A percentile compares a stretch with the other conserved stretches of the same genome.
Conservation (phyloP, 2,888 invertebrate genomes). For the Drosophila siamana region DNA sequence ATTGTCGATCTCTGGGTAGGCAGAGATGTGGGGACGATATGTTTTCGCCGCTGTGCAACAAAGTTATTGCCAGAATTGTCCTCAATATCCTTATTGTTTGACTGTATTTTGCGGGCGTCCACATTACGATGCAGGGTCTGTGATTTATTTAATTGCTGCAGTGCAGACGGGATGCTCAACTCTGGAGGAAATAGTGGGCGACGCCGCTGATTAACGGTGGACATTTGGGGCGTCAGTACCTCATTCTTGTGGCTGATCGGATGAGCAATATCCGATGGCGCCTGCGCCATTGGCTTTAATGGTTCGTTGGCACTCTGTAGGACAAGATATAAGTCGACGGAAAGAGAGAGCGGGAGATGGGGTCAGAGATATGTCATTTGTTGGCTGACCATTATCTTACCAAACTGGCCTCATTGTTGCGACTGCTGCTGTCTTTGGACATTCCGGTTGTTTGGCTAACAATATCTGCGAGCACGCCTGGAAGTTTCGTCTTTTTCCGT, state of each 20-base stretch:
- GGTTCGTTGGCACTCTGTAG: conserved; percentile 82
- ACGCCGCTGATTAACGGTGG: conserved; percentile 45
- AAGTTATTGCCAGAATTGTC: conserved; percentile 85
- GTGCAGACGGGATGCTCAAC: conserved; percentile 4
- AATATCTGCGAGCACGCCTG: conserved; percentile 75
- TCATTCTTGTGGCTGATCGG: conserved; percentile 83
- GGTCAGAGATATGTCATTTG: conserved; percentile 16
- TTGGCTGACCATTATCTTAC: conserved; percentile 60
- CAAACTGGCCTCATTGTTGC: conserved; percentile 74
- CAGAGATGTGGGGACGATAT: conserved; percentile 83
- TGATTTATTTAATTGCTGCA: conserved; percentile 72
- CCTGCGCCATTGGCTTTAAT: conserved; percentile 72
- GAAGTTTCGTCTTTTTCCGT: conserved; percentile 90
- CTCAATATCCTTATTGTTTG: conserved; percentile 85
- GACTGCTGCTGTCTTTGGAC: conserved; percentile 76
- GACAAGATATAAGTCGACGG: background rate
- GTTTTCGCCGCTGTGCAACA: conserved; percentile 83
- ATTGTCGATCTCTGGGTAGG: conserved; percentile 84
- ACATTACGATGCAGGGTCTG: conserved; percentile 80
- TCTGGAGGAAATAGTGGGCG: conserved; percentile 30
- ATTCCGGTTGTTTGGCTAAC: conserved; percentile 84
- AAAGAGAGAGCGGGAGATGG: background rate
- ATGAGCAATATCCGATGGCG: conserved; percentile 71
- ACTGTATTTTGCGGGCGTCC: conserved; percentile 85
- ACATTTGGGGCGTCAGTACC: conserved; percentile 67